Base-by-base conservation (phyloP, 2,888 invertebrate genomes). In the Sesamia inferens region DNA sequence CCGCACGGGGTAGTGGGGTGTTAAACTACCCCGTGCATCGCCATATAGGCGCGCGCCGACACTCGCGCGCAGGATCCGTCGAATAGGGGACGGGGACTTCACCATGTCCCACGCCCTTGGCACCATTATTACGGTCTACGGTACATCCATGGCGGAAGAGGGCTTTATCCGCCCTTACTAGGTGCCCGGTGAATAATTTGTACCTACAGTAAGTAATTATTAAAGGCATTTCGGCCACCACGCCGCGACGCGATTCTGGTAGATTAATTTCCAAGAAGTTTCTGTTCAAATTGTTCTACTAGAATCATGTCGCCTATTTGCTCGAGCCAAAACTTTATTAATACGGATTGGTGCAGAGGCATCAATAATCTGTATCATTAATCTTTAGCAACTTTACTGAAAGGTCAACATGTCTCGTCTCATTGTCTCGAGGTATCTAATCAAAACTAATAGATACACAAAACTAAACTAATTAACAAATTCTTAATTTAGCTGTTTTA, bases 391-490 rank as follows among this genome's bases (percentile, higher is more conserved):
- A 22, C 3, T 51, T 7, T 14, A 42, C 11, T 31, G 0, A 70
- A 76, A 70, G 51, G 48, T 72, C 51, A 63, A 57, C n/a, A 64
- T 8, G 47, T 51, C 48, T 54, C 10, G 14, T 13, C 14, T 71
- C 13, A 31, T 61, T 7, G 10, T 14, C 16, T 57, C 5, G 14
- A 62, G 4, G n/a, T 16, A 51, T 63, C 22, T 47, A 65, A 79
- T 72, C 22, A 66, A 62, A 77, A 61, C 39, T 31, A 78, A 57
- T 51, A 62, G 22, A 63, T 14, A 67, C 16, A 66, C 47, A 67
- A 70, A 70, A 78, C 78, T 51, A 24, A 63, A 76, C 51, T 58
- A 70, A 78, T 78, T 51, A 22, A 58, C 22, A 70, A 70, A 22
- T 51, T 70, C 62, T 62, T 57, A 62, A 44, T 59, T 13, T 16